Evolutionary conservation across 2,888 invertebrate species (phyloP).

Genomic region (Agelastica alni): DNA sequence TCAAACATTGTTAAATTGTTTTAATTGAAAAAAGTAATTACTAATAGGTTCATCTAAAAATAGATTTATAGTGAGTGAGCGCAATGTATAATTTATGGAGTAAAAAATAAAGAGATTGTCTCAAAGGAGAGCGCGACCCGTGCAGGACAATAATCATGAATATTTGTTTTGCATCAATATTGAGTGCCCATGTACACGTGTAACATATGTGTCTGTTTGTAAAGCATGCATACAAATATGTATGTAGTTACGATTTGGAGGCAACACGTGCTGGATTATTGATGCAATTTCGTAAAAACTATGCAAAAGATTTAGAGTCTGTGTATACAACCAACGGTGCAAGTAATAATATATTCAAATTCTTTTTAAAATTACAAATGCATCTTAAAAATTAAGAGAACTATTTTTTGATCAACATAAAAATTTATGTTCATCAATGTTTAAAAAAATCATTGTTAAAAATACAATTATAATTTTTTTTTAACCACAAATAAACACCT

Average conservation of each 20-base stretch:
- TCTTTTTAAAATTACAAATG: too few relatives aligned
- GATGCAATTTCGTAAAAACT: conserved; percentile 25
- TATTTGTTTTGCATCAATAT: conserved; percentile 30
- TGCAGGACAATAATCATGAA: conserved; percentile 21
- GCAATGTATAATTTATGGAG: too few relatives aligned
- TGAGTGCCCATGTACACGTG: conserved; percentile 29
- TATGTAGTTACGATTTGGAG: conserved; percentile 23
- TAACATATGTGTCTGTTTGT: conserved; percentile 34
- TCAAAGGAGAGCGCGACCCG: conserved; percentile 11
- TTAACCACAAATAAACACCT: too few relatives aligned
- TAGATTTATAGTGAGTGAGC: too few relatives aligned
- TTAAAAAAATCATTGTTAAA: background rate
- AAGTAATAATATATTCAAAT: too few relatives aligned
- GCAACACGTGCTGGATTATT: conserved; percentile 27
- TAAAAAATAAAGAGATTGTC: background rate
- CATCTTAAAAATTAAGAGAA: background rate
- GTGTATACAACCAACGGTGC: background rate
- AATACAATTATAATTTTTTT: too few relatives aligned
- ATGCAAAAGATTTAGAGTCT: conserved; percentile 9
- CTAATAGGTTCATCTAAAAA: too few relatives aligned
- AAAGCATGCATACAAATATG: conserved; percentile 34
- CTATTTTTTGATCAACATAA: background rate
- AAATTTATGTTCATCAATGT: background rate
- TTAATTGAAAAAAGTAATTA: too few relatives aligned
- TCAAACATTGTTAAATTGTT: too few relatives aligned